Evolutionary conservation across 2,113 vertebrate genomes (phyloP).

Genomic region (Euleptes europaea): DNA sequence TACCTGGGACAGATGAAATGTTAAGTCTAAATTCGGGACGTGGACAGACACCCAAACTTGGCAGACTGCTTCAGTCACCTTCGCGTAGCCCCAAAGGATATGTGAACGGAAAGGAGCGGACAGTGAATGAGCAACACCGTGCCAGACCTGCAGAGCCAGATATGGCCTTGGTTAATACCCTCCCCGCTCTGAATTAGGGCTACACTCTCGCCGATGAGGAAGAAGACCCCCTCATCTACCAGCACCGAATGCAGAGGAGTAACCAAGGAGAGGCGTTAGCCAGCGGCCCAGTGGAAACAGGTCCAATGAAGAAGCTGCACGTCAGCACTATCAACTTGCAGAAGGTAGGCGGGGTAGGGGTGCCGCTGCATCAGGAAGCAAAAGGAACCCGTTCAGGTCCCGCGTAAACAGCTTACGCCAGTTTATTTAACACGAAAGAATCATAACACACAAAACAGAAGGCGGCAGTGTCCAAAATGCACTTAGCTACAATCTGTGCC

Average conservation of each 20-base stretch:
- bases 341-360: conserved; percentile 78
- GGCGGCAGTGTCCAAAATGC: too few relatives aligned
- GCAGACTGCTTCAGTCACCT: too few relatives aligned
- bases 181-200: conserved; percentile 75
- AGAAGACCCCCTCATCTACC: conserved; percentile 94
- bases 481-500: too few relatives aligned
- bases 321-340: conserved; percentile 98
- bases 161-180: background rate
- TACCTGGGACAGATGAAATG: too few relatives aligned
- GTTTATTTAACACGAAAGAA: too few relatives aligned
- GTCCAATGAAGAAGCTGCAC: conserved; percentile 97
- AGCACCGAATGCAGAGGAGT: conserved; percentile 87
- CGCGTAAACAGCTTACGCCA: background rate
- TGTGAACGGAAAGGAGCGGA: background rate
- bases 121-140: background rate
- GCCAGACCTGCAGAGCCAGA: background rate
- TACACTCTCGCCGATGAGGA: conserved; percentile 97
- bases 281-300: conserved; percentile 90
- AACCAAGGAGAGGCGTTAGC: conserved; percentile 87
- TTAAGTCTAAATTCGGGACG: too few relatives aligned
- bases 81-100: background rate
- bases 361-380: accelerated
- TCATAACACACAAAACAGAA: too few relatives aligned
- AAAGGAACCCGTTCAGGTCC: background rate
- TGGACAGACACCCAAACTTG: too few relatives aligned